Base-by-base conservation (phyloP, 1,140 invertebrate species). In the Heliconius nattereri region DNA sequence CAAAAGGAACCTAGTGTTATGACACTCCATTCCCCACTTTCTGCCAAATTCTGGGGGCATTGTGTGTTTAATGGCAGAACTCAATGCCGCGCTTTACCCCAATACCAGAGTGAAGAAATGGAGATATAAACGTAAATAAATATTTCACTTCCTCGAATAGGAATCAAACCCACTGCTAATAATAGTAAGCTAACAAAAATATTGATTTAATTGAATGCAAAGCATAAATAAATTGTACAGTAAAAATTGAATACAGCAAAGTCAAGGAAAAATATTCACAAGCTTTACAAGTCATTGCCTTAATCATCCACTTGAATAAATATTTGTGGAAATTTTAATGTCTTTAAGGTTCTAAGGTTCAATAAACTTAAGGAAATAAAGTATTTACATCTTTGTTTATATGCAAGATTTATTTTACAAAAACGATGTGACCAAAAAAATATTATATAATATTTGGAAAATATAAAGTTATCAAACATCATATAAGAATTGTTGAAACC, bases 301-400 rank as follows among this genome's bases (percentile, higher is more conserved):
- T 29, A 66, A 29, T 66, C 11, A 29, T 66, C 60, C 71, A 75
- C 57, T 76, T 76, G 71, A 71, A 32, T 70, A 73, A 72, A 81
- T 66, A 66, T 26, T 66, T 66, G 23, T 66, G 13, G 60, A 66
- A 66, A 60, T 23, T 60, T 57, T 23, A 60, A 66, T 66, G 60
- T 66, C 26, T 66, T 66, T 29, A 29, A 16, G 26, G 60, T 29
- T 66, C 11, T 66, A 16, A 66, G 29, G 60, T 66, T 66, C 60
- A 66, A 66, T 72, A 26, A 26, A 72, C 74, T 75, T 54, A 72
- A 52, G n/a, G 19, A 49, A 49, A 76, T 19, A 66, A 71, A 45
- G 40, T 71, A 74, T 19, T 72, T 75, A 19, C 13, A 9, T 66
- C 5, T 26, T 66, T 66, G 3, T 23, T 26, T 66, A 66, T 29